Evolutionary conservation across 2,888 invertebrate species (phyloP).

Genomic region (Eurytoma adleriae): DNA sequence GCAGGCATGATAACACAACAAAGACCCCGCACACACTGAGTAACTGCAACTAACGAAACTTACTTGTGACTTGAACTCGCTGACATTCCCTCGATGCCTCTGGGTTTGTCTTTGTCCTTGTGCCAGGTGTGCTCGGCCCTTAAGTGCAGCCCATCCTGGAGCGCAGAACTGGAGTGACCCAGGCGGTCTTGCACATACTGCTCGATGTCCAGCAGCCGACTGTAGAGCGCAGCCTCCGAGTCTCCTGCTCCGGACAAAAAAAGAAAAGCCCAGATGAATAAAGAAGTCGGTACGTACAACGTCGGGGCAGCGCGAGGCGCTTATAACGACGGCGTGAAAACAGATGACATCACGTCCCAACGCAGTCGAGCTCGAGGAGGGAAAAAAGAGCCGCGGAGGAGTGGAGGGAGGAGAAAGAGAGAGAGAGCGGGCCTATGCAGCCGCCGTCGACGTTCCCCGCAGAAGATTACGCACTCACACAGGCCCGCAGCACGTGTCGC

Average conservation of each 20-base stretch:
- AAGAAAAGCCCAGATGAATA: not conserved
- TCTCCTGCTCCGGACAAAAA: conserved; percentile 27
- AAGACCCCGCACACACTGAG: not conserved
- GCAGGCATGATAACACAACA: not conserved
- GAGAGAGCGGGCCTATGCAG: not conserved
- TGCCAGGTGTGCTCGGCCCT: conserved; percentile 37
- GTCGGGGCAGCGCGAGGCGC: not conserved
- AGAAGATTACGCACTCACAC: too few relatives aligned
- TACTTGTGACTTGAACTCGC: conserved; percentile 73
- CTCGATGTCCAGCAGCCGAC: not conserved
- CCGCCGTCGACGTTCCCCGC: too few relatives aligned
- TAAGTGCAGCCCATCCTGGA: conserved; percentile 19
- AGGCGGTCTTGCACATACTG: conserved; percentile 30
- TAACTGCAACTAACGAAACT: conserved; percentile 7
- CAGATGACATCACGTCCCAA: conserved; percentile 41
- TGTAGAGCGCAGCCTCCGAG: conserved; percentile 28
- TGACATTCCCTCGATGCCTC: conserved; percentile 72
- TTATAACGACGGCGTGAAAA: conserved; percentile 3
- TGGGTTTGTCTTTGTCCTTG: conserved; percentile 26
- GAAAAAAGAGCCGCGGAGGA: conserved; percentile 3
- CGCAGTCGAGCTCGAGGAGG: not conserved
- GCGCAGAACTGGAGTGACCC: conserved; percentile 6
- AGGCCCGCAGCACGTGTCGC: too few relatives aligned
- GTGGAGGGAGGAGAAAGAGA: not conserved
- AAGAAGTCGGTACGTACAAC: not conserved